Percentiles rank a stretch among this genome's conserved stretches.
Conservation (phyloP, 2,797 vertebrate species). For the Chaenodraco wilsoni region DNA sequence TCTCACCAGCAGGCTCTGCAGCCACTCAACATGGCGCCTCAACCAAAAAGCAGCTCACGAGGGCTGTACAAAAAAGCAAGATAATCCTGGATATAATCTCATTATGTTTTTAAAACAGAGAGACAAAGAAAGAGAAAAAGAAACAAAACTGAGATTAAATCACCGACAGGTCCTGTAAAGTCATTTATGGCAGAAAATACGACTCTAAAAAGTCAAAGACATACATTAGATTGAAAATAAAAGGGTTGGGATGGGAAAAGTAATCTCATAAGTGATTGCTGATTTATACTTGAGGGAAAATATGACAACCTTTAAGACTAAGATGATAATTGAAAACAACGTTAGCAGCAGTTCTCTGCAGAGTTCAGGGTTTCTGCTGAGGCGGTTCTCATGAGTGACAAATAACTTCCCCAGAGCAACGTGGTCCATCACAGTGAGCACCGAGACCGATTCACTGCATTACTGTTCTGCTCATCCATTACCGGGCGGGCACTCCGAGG, state of each 20-base stretch:
- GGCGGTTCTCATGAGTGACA: conserved; percentile 20
- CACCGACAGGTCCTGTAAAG: neutral
- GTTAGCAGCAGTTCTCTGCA: conserved; percentile 14
- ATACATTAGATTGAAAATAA: neutral
- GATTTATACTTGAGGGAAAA: conserved; percentile 3
- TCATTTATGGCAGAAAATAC: neutral
- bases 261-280: neutral
- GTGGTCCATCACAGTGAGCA: conserved; percentile 34
- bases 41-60: too few species aligned
- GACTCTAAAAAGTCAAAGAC: neutral
- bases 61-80: neutral
- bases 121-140: neutral
- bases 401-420: conserved; percentile 13
- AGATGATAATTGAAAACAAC: conserved; percentile 1
- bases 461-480: neutral
- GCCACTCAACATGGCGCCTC: too few species aligned
- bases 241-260: neutral
- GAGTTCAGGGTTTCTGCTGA: conserved; percentile 20
- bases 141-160: neutral
- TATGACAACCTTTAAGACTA: neutral
- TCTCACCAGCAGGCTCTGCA: too few species aligned
- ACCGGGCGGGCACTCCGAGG: neutral
- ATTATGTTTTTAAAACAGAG: neutral
- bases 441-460: conserved; percentile 7
- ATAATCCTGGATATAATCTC: neutral